A percentile compares a stretch with the other conserved stretches of the same genome.
Evolutionary conservation across 2,113 vertebrate species (phyloP).

Genomic region (Tricholaema leucomelas): DNA sequence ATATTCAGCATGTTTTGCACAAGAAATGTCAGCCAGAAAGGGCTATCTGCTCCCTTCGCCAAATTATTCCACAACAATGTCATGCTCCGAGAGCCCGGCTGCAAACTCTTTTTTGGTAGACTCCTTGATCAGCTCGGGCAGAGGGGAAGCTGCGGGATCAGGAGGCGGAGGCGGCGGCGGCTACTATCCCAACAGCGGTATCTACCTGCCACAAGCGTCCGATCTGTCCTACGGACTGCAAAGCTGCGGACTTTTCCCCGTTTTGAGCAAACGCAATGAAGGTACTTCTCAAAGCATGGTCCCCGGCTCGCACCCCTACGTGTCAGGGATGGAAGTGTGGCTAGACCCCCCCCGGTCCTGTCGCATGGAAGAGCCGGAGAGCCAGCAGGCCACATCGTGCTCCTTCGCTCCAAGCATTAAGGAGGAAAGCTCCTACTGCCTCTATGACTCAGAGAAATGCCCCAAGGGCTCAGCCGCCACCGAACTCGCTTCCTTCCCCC

Average conservation of each 20-base stretch:
- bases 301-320: constrained; percentile 84
- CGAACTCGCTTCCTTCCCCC: constrained; percentile 83
- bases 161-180: constrained; percentile 82
- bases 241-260: constrained; percentile 93
- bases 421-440: constrained; percentile 95
- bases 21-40: constrained; percentile 99
- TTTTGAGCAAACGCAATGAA: constrained; percentile 91
- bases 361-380: constrained; percentile 87
- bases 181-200: constrained; percentile 88
- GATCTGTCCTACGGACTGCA: constrained; percentile 95
- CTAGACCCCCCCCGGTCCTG: constrained; percentile 91
- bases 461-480: constrained; percentile 84
- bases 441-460: constrained; percentile 95
- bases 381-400: constrained; percentile 85
- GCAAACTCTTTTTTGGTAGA: constrained; percentile 98
- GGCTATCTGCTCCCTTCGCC: constrained; percentile 97
- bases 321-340: constrained; percentile 94
- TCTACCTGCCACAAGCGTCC: constrained; percentile 89
- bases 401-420: constrained; percentile 95
- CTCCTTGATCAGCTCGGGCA: constrained; percentile 92
- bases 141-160: constrained; percentile 84
- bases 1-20: constrained; percentile 99
- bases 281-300: constrained; percentile 82
- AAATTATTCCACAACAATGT: constrained; percentile 98
- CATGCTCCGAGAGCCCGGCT: constrained; percentile 96